Base-by-base conservation (phyloP, 1,140 invertebrate genomes). In the Samia ricini region DNA sequence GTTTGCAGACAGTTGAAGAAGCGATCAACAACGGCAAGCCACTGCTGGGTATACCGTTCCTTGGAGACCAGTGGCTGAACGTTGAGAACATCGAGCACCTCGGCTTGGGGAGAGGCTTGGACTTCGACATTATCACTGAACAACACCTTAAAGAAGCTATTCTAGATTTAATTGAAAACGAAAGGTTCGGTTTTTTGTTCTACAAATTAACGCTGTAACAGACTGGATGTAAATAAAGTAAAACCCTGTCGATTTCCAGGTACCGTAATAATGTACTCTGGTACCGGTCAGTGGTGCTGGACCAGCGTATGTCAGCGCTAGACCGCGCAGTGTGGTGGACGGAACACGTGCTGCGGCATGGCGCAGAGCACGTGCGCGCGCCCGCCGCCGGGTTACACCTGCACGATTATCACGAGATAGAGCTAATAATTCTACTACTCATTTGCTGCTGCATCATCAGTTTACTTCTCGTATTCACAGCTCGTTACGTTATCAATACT, bases 41-140 rank as follows among this genome's bases (percentile, higher is more conserved):
- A n/a, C 15, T 60, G 3, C 8, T 60, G 3, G 36, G 58, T 10
- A 23, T 60, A 15, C 36, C 58, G 5, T 21, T 50, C 20, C 26
- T 58, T 4, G 58, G 12, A 5, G 48, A 60, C 22, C 58, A 60
- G 23, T 49, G 48, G 36, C 29, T 60, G 4, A 60, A 60, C 48
- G 48, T 48, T 5, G 58, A 60, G 10, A 22, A 60, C 48, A 50
- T n/a, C 42, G 42, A 50, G 36, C 42, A 60, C 7, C 22, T 24
- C 20, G 48, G 48, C 10, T 15, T 50, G 1, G 58, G 58, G 22
- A 3, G 21, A 2, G 3, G 15, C 5, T n/a, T 60, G 1, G 23
- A 60, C 4, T 4, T 50, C 2, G 48, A 50, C 2, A 50, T 12
- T 50, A 7, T 50, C 19, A 48, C 21, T 24, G 48, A 49, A 24